Conservation (phyloP, 37 sponge, comb jelly and placozoan species). For the Oscarella lobularis region DNA sequence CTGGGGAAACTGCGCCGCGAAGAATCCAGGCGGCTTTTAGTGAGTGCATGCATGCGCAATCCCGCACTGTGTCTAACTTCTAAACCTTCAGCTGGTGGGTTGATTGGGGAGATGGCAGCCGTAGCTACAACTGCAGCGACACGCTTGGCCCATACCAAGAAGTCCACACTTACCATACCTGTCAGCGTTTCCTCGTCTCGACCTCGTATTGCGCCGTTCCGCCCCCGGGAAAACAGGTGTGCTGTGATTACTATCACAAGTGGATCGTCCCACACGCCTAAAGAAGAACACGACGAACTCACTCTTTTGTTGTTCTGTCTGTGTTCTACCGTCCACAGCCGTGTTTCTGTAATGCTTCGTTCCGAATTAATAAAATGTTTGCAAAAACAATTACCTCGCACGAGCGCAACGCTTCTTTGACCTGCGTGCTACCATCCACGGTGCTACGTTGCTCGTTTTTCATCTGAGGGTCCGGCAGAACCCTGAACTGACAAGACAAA, state of each 20-base stretch:
- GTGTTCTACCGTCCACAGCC: too few relatives aligned
- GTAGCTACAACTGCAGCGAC: not conserved
- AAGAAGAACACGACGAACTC: too few relatives aligned
- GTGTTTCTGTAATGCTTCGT: too few relatives aligned
- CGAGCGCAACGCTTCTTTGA: too few relatives aligned
- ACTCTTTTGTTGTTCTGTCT: too few relatives aligned
- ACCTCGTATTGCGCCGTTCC: not conserved
- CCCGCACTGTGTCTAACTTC: not conserved
- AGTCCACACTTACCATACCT: not conserved
- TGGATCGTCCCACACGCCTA: not conserved
- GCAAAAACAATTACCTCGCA: too few relatives aligned
- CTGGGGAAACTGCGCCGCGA: conserved; percentile 1
- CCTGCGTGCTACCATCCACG: too few relatives aligned
- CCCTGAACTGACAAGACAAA: too few relatives aligned
- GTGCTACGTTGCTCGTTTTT: too few relatives aligned
- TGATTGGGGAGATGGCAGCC: not conserved
- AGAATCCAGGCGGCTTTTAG: not conserved
- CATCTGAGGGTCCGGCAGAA: too few relatives aligned
- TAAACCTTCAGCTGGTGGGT: not conserved
- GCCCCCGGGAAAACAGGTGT: not conserved
- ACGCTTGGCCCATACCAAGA: not conserved
- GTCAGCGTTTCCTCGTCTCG: not conserved
- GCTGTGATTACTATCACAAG: not conserved
- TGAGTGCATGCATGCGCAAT: not conserved
- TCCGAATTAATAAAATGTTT: too few relatives aligned